Conservation (phyloP, 2,888 invertebrate species). For the Seira musarum region DNA sequence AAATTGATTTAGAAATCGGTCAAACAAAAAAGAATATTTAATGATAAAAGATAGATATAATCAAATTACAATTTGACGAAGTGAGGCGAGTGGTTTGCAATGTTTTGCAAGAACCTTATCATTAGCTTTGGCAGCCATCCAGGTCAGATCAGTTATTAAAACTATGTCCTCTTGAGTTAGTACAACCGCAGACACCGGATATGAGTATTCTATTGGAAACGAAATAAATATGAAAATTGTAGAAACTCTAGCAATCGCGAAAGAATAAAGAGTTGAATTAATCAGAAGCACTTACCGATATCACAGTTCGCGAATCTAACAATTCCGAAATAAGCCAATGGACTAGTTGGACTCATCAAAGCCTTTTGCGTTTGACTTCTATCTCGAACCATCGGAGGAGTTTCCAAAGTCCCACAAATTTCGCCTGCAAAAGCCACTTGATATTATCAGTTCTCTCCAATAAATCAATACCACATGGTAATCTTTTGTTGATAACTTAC, state of each 20-base stretch:
- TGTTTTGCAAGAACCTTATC: slow-evolving; percentile 63
- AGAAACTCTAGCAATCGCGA: slow-evolving; percentile 1
- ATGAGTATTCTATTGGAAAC: slow-evolving; percentile 60
- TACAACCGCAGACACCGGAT: slow-evolving; percentile 65
- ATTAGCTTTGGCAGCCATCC: slow-evolving; percentile 62
- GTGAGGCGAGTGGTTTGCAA: slow-evolving; percentile 49
- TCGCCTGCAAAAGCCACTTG: slow-evolving; percentile 54
- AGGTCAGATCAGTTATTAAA: slow-evolving; percentile 63
- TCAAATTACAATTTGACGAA: slow-evolving; percentile 68
- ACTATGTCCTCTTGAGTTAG: slow-evolving; percentile 67
- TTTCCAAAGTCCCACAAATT: slow-evolving; percentile 62
- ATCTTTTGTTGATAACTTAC: slow-evolving; percentile 43
- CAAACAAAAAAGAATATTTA: no score
- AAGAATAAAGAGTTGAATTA: slow-evolving; percentile 5
- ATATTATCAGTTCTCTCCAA: background rate
- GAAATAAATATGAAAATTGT: slow-evolving; percentile 24
- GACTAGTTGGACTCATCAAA: slow-evolving; percentile 66
- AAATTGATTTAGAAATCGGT: no score
- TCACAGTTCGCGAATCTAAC: slow-evolving; percentile 64
- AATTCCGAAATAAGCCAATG: slow-evolving; percentile 69
- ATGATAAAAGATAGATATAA: no score
- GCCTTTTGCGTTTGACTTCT: slow-evolving; percentile 68
- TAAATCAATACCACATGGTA: background rate
- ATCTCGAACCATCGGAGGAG: slow-evolving; percentile 68
- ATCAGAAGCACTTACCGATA: slow-evolving; percentile 54